These are phyloP conservation scores for Sebastes glaucus DNA, from an alignment of 2,797 vertebrate genomes.

Conservation along the genomic window DNA sequence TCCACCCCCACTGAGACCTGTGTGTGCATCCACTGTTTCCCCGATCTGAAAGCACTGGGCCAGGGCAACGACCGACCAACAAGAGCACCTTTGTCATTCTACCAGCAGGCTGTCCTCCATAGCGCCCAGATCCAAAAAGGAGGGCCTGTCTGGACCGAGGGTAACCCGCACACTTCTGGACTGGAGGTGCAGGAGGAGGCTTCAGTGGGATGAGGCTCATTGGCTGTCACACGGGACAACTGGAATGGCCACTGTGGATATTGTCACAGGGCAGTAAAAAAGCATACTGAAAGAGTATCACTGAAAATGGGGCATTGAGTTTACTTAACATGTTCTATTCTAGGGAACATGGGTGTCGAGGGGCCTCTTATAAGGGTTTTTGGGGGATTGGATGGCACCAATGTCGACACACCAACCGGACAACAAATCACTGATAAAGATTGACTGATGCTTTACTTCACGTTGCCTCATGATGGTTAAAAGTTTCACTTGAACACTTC, in stretches of 20 bases:
- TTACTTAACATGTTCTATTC: neutral
- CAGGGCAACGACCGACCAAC: slow-evolving; percentile 1
- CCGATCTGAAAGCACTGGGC: slow-evolving; percentile 49
- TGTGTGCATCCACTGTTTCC: slow-evolving; percentile 77
- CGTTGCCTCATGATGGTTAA: neutral
- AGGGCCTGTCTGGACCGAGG: neutral
- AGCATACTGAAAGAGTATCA: neutral
- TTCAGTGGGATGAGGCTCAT: slow-evolving; percentile 28
- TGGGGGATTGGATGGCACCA: neutral
- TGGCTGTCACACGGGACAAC: neutral
- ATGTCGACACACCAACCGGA: neutral
- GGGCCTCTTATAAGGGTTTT: neutral
- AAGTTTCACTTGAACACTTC: neutral
- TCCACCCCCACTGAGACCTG: slow-evolving; percentile 78
- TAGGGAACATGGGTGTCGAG: neutral
- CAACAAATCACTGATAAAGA: neutral
- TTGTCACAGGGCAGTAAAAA: neutral
- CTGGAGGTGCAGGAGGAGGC: neutral
- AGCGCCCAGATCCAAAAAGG: neutral
- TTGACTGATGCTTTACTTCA: neutral
- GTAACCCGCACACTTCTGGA: neutral
- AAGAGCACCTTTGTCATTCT: neutral
- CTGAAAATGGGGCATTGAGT: neutral
- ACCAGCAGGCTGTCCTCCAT: slow-evolving; percentile 52
- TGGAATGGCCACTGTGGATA: neutral